Percentiles rank a stretch among this genome's conserved stretches.
These are phyloP conservation scores for Ceratina calcarata DNA, from an alignment of 1,140 invertebrate species.

Conservation along the genomic window DNA sequence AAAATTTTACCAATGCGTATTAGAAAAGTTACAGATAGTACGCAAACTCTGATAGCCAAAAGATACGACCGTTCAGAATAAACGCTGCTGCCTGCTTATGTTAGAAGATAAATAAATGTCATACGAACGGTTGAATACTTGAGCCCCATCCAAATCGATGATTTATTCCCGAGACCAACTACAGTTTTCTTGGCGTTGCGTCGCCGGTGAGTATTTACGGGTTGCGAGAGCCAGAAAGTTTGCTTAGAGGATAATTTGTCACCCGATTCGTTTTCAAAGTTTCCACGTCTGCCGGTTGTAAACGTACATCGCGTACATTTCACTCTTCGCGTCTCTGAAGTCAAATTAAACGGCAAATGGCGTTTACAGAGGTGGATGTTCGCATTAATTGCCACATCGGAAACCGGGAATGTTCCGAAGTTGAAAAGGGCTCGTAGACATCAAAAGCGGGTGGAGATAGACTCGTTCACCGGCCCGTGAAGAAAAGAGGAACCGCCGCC, in stretches of 20 bases:
- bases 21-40: no score
- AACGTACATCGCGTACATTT: not conserved
- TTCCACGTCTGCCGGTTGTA: not conserved
- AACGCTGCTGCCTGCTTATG: no score
- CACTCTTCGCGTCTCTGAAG: not conserved
- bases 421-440: slow-evolving; percentile 21
- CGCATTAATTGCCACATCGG: slow-evolving; percentile 59
- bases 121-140: no score
- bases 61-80: no score
- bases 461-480: not conserved
- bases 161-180: no score
- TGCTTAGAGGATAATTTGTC: not conserved
- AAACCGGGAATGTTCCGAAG: slow-evolving; percentile 58
- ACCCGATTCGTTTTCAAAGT: not conserved
- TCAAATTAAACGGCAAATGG: slow-evolving; percentile 25
- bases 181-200: no score
- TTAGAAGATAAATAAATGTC: no score
- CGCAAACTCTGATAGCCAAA: no score
- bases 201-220: not conserved
- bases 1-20: no score
- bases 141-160: no score
- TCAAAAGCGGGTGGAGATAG: slow-evolving; percentile 20
- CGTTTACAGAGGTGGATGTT: slow-evolving; percentile 35
- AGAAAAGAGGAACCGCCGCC: not conserved
- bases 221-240: slow-evolving; percentile 4